phyloP scores from a whole-genome alignment of 1,140 invertebrate species.

The Hylaeus volcanicus region DNA sequence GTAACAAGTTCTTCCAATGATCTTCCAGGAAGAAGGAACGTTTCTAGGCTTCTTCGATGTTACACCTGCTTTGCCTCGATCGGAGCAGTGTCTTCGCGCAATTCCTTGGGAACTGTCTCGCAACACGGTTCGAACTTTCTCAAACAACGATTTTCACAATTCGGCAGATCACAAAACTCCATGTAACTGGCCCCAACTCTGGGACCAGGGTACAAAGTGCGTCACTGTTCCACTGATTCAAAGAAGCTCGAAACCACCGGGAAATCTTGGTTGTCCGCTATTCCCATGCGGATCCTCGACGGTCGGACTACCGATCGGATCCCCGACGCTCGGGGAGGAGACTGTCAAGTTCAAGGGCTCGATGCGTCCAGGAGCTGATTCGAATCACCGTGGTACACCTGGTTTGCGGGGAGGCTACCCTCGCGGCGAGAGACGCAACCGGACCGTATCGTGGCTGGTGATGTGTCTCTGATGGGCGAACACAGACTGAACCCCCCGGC shows the following conservation, averaged over 20 bases:
- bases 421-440: slow-evolving; percentile 53
- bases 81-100: too few species aligned
- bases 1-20: not conserved
- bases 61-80: too few species aligned
- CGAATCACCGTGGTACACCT: slow-evolving; percentile 11
- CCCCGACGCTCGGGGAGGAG: not conserved
- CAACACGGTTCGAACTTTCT: not conserved
- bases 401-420: slow-evolving; percentile 50
- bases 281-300: too few species aligned
- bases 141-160: not conserved
- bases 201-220: too few species aligned
- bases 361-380: not conserved
- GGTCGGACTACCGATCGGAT: not conserved
- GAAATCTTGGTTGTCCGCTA: not conserved
- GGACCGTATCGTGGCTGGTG: slow-evolving; percentile 58
- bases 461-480: slow-evolving; percentile 79
- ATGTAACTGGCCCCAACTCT: too few species aligned
- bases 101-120: too few species aligned
- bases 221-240: not conserved
- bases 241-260: not conserved
- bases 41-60: too few species aligned
- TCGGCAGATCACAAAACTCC: not conserved
- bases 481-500: slow-evolving; percentile 78
- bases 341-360: slow-evolving; percentile 10
- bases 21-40: too few species aligned